Evolutionary conservation across 2,888 invertebrate species (phyloP), one percentile per base, ranked within the genome.

Genomic region (Trisateles emortualis): DNA sequence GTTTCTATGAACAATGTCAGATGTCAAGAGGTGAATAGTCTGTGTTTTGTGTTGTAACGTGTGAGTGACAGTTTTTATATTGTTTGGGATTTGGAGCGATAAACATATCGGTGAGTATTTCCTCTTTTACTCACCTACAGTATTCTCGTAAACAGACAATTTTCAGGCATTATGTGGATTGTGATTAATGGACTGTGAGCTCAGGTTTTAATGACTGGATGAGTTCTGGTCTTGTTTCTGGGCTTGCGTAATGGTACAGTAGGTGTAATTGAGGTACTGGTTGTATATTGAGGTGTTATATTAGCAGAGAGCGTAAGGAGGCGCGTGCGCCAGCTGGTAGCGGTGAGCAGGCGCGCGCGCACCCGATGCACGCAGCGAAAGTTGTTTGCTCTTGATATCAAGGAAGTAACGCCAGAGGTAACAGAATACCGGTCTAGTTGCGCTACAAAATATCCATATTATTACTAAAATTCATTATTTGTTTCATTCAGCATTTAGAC

Each of bases 11-110:
- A 81, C 79, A 81, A 90, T 92, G 90, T 90, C 88, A 90, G 89
- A 92, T 92, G 92, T 92, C 90, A 91, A 90, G 89, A 92, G 90
- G 92, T 92, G 91, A 90, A 86, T 86, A 87, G 76, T 82, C 74
- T 81, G 88, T 90, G 88, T 87, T 86, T 88, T 86, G 90, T 91
- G 87, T 87, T 79, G 64, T 84, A 87, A 82, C 86, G 87, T 89
- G 90, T 83, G 84, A 84, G 87, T 90, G 90, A 86, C 86, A 88
- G 89, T 87, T 88, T 87, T 86, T 86, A 86, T 85, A 86, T 90
- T 91, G 89, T 91, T 90, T 90, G 84, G 89, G 87, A 90, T 90
- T 90, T 84, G 85, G 80, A 84, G 86, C 83, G 79, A 87, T 89
- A 89, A 88, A 90, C 85, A 87, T 83, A 87, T 86, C 84, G 91